Evolutionary conservation across 2,888 invertebrate genomes (phyloP).

Genomic region (Cylindroiulus punctatus): DNA sequence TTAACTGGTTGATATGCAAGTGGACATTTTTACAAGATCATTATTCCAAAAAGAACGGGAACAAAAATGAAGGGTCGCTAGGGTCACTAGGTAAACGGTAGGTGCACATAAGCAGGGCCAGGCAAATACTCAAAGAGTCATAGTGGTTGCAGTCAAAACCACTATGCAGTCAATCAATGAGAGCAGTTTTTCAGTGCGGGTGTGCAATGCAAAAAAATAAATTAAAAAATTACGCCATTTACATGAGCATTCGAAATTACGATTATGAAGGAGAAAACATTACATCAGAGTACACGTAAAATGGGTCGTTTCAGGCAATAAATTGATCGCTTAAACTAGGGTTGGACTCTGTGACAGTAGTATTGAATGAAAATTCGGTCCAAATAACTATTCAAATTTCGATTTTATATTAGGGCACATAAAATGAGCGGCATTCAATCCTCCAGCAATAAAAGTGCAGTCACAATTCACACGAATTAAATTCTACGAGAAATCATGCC

Average conservation of each 20-base stretch:
- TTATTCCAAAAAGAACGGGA: not conserved
- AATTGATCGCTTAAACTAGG: not conserved
- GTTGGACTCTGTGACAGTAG: not conserved
- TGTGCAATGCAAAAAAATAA: not conserved
- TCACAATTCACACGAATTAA: not conserved
- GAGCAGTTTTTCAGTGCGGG: not conserved
- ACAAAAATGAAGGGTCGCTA: not conserved
- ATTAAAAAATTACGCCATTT: not conserved
- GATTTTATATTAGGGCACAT: not conserved
- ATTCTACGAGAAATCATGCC: not conserved
- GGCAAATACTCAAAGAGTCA: no score
- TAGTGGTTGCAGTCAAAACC: not conserved
- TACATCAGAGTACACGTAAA: not conserved
- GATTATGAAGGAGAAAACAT: not conserved
- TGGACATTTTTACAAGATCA: not conserved
- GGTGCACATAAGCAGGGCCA: no score
- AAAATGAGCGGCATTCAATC: not conserved
- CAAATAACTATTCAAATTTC: not conserved
- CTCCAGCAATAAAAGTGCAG: not conserved
- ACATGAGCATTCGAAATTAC: not conserved
- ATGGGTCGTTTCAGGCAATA: not conserved
- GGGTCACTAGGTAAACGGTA: slow-evolving; percentile 27
- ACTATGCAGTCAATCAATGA: not conserved
- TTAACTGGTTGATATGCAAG: not conserved
- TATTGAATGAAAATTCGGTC: not conserved